A percentile compares a stretch with the other conserved stretches of the same genome.
Conservation (phyloP, 2,888 invertebrate species). For the Zygothrica quintamaculata region DNA sequence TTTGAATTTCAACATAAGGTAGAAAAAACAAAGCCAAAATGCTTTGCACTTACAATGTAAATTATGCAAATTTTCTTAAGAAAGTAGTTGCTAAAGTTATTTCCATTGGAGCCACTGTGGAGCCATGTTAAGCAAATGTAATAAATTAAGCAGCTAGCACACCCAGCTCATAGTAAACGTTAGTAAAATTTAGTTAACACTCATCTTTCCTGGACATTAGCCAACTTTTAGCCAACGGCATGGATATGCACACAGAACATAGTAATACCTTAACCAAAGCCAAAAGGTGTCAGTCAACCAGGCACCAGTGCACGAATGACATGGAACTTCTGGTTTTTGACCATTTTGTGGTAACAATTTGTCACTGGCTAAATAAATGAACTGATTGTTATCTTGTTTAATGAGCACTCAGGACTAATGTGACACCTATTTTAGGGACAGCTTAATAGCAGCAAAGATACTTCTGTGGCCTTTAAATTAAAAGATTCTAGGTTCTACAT, state of each 20-base stretch:
- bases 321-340: conserved; percentile 3
- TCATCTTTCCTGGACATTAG: conserved; percentile 9
- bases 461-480: conserved; percentile 4
- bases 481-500: no score
- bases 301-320: conserved; percentile 12
- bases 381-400: conserved; percentile 46
- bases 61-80: conserved; percentile 70
- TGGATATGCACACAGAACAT: conserved; percentile 12
- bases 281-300: conserved; percentile 17
- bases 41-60: conserved; percentile 64
- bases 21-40: conserved; percentile 45
- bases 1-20: conserved; percentile 29
- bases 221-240: conserved; percentile 6
- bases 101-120: conserved; percentile 31
- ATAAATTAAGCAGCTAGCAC: conserved; percentile 73
- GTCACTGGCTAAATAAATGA: conserved; percentile 45
- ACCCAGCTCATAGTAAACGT: conserved; percentile 60
- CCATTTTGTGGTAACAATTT: conserved; percentile 44
- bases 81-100: conserved; percentile 66
- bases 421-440: conserved; percentile 45
- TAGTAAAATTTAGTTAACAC: conserved; percentile 16
- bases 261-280: conserved; percentile 5
- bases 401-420: conserved; percentile 34
- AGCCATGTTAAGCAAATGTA: conserved; percentile 66
- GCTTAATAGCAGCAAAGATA: conserved; percentile 10